phyloP scores from a whole-genome alignment of 2,888 invertebrate species.

The Nasonovia ribisnigri region DNA sequence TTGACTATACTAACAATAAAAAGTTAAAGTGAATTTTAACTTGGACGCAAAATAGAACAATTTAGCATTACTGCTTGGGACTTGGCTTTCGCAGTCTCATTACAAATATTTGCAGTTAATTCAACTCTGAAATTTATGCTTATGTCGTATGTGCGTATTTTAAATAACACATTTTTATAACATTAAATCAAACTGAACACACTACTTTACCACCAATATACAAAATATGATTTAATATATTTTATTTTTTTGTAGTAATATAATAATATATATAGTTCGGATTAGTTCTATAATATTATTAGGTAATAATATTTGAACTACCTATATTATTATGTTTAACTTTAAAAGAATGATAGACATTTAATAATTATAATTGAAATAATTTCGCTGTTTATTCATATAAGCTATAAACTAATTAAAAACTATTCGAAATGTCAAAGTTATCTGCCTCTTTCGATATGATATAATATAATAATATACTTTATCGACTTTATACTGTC shows the following conservation, averaged over 20 bases:
- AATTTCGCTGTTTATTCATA: background rate
- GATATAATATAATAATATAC: background rate
- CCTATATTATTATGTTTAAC: background rate
- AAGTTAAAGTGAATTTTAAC: constrained; percentile 22
- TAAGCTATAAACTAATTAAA: background rate
- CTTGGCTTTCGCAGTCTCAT: background rate
- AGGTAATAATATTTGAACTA: background rate
- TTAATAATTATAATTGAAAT: background rate
- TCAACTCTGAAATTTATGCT: constrained; percentile 19
- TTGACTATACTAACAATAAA: background rate
- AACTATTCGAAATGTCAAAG: background rate
- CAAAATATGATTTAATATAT: background rate
- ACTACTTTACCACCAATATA: background rate
- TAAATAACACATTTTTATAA: background rate
- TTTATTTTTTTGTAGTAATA: background rate
- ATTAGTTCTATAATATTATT: background rate
- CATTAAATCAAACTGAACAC: background rate
- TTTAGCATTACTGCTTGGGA: background rate
- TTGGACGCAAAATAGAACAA: background rate
- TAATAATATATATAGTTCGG: background rate
- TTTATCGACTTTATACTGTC: constrained; percentile 14
- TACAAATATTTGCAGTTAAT: background rate
- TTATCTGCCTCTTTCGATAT: background rate
- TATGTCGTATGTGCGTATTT: background rate
- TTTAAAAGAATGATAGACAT: background rate